Evolutionary conservation across 2,888 invertebrate genomes (phyloP).

Genomic region (Andrena haemorrhoa): DNA sequence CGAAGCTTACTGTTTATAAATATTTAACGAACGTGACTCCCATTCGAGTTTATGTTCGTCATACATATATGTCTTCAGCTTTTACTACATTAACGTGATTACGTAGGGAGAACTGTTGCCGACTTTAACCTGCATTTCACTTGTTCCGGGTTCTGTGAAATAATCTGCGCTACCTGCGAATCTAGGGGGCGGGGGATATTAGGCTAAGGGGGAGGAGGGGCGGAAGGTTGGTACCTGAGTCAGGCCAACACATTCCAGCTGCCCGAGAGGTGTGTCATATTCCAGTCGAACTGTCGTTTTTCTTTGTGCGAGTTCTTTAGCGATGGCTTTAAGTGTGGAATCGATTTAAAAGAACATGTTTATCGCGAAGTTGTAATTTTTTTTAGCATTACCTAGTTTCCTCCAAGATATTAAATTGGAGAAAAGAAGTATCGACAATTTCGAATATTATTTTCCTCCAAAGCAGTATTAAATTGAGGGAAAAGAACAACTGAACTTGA

Average conservation of each 20-base stretch:
- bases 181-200: slow-evolving; percentile 8
- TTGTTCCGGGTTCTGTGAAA: slow-evolving; percentile 2
- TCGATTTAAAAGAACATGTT: not conserved
- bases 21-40: too few relatives aligned
- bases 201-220: slow-evolving; percentile 6
- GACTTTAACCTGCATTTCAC: slow-evolving; percentile 1
- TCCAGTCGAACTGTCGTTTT: slow-evolving; percentile 60
- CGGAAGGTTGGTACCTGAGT: slow-evolving; percentile 42
- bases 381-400: not conserved
- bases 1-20: too few relatives aligned
- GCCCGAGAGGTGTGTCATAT: slow-evolving; percentile 68
- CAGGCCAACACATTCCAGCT: slow-evolving; percentile 61
- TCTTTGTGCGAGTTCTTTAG: slow-evolving; percentile 37
- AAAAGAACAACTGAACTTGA: too few relatives aligned
- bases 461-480: too few relatives aligned
- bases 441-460: too few relatives aligned
- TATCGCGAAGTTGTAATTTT: not conserved
- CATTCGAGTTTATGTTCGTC: not conserved
- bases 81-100: not conserved
- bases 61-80: not conserved
- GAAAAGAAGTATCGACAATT: not conserved
- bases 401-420: not conserved
- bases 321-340: slow-evolving; percentile 45
- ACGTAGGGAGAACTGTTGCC: not conserved
- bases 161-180: slow-evolving; percentile 26